Evolutionary conservation across 2,113 vertebrate species (phyloP).

Genomic region (Xenopus tropicalis): UCB_Xtro_10.0 CM004448.2:2755501-2756000

Average conservation of each 20-base stretch:
- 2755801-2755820: slow-evolving; percentile 32
- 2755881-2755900: slow-evolving; percentile 4
- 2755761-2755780: slow-evolving; percentile 57
- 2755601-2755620: background rate
- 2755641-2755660: slow-evolving; percentile 1
- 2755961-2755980: background rate
- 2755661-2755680: slow-evolving; percentile 49
- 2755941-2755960: background rate
- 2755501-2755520: background rate
- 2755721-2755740: too few relatives aligned
- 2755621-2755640: background rate
- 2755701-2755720: too few relatives aligned
- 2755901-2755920: slow-evolving; percentile 5
- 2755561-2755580: background rate
- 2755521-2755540: background rate
- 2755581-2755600: background rate
- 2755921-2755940: slow-evolving; percentile 11
- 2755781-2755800: slow-evolving; percentile 63
- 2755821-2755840: background rate
- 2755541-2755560: background rate
- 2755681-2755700: background rate
- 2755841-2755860: background rate
- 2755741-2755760: slow-evolving; percentile 49
- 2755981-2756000: background rate
- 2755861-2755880: background rate